Evolutionary conservation across 2,888 invertebrate genomes (phyloP).

Genomic region (Sialis fuliginosa): DNA sequence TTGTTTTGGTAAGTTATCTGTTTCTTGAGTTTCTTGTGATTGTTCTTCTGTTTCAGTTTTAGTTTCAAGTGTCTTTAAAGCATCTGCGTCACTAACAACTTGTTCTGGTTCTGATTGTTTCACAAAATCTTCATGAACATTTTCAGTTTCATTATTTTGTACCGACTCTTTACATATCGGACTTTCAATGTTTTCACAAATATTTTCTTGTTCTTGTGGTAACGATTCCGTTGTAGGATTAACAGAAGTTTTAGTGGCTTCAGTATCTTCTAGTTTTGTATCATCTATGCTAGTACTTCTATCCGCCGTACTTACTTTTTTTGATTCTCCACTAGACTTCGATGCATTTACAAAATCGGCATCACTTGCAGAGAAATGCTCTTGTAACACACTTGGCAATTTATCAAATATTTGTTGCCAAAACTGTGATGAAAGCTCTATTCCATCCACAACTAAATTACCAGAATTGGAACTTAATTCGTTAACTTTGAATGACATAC

Average conservation of each 20-base stretch:
- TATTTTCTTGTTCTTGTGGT: background rate
- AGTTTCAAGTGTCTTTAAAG: background rate
- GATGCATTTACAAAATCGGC: constrained; percentile 18
- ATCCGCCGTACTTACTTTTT: background rate
- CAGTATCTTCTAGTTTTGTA: background rate
- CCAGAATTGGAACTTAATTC: constrained; percentile 55
- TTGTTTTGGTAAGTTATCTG: constrained; percentile 1
- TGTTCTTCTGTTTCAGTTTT: background rate
- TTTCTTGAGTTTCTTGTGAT: background rate
- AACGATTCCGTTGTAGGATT: background rate
- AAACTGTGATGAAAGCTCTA: constrained; percentile 48
- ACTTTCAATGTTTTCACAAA: background rate
- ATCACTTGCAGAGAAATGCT: constrained; percentile 12
- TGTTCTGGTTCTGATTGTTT: constrained; percentile 10
- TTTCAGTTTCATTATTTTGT: no score
- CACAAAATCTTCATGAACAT: background rate
- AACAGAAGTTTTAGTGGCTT: no score
- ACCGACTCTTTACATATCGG: no score
- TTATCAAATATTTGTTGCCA: constrained; percentile 45
- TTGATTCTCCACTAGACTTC: background rate
- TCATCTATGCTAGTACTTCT: constrained; percentile 4
- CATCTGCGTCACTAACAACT: background rate
- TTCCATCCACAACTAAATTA: constrained; percentile 44
- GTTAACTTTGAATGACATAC: constrained; percentile 49
- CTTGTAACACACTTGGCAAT: constrained; percentile 19